Conservation (phyloP, 2,797 vertebrate genomes). For the Hylomyscus alleni region DNA sequence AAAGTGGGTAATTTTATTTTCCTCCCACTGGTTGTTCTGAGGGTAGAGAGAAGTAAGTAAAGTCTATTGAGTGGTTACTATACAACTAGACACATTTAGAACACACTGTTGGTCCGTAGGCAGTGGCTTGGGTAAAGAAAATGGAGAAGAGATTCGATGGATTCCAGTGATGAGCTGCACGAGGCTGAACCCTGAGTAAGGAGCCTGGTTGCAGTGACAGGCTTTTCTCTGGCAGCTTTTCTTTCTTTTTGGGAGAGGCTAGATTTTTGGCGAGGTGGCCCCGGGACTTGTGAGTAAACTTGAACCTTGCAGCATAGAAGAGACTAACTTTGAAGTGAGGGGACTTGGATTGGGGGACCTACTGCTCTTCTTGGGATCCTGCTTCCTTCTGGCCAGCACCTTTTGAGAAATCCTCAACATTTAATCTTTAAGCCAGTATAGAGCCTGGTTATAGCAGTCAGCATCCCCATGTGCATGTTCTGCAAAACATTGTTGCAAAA, state of each 20-base stretch:
- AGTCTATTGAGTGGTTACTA: neutral
- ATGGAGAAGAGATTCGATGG: neutral
- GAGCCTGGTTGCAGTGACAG: neutral
- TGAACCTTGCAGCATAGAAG: neutral
- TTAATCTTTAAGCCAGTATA: neutral
- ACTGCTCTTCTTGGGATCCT: neutral
- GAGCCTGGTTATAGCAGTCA: neutral
- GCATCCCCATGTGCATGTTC: neutral
- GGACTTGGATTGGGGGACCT: neutral
- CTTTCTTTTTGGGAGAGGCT: neutral
- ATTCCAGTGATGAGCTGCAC: neutral
- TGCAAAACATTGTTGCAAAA: neutral
- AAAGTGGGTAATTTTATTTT: neutral
- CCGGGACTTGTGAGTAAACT: neutral
- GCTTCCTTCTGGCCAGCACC: neutral
- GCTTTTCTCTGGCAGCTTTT: neutral
- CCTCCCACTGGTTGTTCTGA: neutral
- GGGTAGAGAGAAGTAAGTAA: neutral
- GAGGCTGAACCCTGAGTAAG: neutral
- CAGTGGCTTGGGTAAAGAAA: neutral
- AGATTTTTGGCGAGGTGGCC: neutral
- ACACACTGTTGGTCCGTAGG: neutral
- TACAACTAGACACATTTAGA: neutral
- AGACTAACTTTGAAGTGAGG: neutral
- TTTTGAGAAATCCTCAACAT: neutral